Evolutionary conservation across 2,113 vertebrate species (phyloP), one percentile per base, ranked within the genome.

Genomic region (Cryptotis parvus): DNA sequence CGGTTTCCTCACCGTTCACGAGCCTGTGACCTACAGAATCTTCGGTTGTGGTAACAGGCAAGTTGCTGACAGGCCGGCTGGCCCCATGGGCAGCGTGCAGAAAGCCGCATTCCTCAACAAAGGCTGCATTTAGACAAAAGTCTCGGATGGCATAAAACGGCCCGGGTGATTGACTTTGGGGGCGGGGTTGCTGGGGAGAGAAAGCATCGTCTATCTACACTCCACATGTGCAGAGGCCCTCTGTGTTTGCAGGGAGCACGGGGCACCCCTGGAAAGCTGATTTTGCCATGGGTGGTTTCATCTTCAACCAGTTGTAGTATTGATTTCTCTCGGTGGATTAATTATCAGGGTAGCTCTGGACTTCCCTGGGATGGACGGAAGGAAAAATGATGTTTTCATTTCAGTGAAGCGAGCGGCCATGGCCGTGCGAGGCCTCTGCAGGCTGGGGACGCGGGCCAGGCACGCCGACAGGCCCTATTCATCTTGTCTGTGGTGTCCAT

Each of bases 311-410:
- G 97, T 97, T 97, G 96, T 94, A 93, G 96, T 98, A 98, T 98
- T 97, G 98, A 98, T 98, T 97, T 98, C 97, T 96, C 97, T 97
- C 98, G 10, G 94, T 90, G 97, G 98, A 97, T 98, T 98, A 97
- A 98, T 98, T 97, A 98, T 97, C 96, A 85, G 97, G 97, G 96
- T 97, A 92, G 96, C 97, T 97, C 93, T 97, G 96, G 97, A 97
- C 97, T 96, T 95, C 91, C 91, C 94, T 94, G 97, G 90, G 97
- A 97, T 92, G 96, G 96, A 85, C n/a, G 26, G 97, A 97, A 98
- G 97, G 97, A 97, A 97, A 97, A 98, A 97, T 93, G 97, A 97
- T 98, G 97, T 97, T 98, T 98, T 98, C 96, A 97, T 98, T 98
- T 97, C 97, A 95, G 91, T 81, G 91, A 93, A 85, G 95, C 96